Evolutionary conservation across 2,888 invertebrate species (phyloP).

Genomic region (Patella ulyssiponensis): DNA sequence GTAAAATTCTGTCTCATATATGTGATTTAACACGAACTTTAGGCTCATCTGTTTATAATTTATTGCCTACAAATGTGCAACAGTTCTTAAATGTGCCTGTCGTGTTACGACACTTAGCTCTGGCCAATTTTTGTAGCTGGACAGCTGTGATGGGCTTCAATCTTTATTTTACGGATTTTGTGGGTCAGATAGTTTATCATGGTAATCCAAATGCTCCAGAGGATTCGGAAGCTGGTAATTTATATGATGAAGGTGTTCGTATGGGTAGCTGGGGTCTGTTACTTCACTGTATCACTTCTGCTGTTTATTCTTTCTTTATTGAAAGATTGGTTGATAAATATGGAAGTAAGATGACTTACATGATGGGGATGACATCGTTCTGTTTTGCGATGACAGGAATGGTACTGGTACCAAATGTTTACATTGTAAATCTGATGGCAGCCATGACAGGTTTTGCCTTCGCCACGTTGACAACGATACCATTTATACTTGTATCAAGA

Average conservation of each 20-base stretch:
- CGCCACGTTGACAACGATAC: conserved; percentile 96
- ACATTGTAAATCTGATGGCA: conserved; percentile 82
- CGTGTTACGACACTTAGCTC: conserved; percentile 87
- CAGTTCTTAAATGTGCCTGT: conserved; percentile 80
- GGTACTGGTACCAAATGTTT: conserved; percentile 88
- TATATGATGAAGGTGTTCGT: conserved; percentile 91
- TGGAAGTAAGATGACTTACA: conserved; percentile 66
- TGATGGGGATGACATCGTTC: conserved; percentile 75
- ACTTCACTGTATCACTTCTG: conserved; percentile 84
- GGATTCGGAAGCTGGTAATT: conserved; percentile 62
- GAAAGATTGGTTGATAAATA: conserved; percentile 85
- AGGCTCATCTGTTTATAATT: conserved; percentile 6
- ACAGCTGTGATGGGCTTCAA: conserved; percentile 98
- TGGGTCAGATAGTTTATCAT: conserved; percentile 90
- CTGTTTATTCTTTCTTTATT: conserved; percentile 85
- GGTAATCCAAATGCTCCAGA: conserved; percentile 80
- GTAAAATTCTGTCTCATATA: conserved; percentile 13
- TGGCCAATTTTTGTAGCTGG: conserved; percentile 97
- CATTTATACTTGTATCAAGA: conserved; percentile 93
- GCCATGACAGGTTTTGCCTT: conserved; percentile 97
- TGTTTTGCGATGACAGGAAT: conserved; percentile 85
- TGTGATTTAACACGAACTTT: background rate
- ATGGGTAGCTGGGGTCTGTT: conserved; percentile 98
- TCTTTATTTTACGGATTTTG: conserved; percentile 96
- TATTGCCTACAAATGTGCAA: conserved; percentile 54